Evolutionary conservation across 1,140 invertebrate genomes (phyloP).

Genomic region (Aphaenogaster ashmeadi): DNA sequence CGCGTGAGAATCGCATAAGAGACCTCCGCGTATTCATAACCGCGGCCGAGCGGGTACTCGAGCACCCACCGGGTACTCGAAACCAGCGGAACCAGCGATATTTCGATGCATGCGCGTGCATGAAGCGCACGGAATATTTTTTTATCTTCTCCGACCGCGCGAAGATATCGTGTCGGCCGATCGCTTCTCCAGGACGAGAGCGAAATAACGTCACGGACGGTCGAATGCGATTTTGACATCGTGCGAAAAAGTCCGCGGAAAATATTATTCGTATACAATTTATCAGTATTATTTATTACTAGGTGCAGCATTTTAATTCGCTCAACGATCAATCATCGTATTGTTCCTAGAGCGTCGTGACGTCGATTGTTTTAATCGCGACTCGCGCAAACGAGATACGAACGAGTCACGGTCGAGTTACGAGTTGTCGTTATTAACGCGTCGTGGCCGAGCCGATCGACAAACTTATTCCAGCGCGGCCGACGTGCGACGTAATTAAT

Average conservation of each 20-base stretch:
- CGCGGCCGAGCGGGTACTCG: constrained; percentile 66
- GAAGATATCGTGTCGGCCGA: constrained; percentile 63
- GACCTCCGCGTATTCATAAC: constrained; percentile 68
- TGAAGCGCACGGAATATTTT: constrained; percentile 61
- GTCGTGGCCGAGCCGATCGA: constrained; percentile 38
- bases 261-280: constrained; percentile 29
- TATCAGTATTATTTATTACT: constrained; percentile 30
- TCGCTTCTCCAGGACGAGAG: constrained; percentile 41
- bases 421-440: constrained; percentile 40
- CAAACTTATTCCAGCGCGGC: constrained; percentile 24
- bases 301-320: constrained; percentile 1
- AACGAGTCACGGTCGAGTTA: constrained; percentile 32
- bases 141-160: constrained; percentile 59
- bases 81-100: constrained; percentile 80
- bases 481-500: constrained; percentile 57
- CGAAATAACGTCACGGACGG: constrained; percentile 27
- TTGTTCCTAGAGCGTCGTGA: constrained; percentile 10
- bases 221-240: not conserved
- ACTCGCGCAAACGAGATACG: constrained; percentile 7
- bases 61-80: constrained; percentile 76
- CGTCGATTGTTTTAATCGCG: constrained; percentile 24
- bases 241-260: constrained; percentile 31
- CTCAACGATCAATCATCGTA: constrained; percentile 29
- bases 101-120: constrained; percentile 79
- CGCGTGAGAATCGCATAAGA: constrained; percentile 70